These are phyloP conservation scores for Chrysolina oricalcia DNA, from an alignment of 2,888 invertebrate species.

Conservation along the genomic window DNA sequence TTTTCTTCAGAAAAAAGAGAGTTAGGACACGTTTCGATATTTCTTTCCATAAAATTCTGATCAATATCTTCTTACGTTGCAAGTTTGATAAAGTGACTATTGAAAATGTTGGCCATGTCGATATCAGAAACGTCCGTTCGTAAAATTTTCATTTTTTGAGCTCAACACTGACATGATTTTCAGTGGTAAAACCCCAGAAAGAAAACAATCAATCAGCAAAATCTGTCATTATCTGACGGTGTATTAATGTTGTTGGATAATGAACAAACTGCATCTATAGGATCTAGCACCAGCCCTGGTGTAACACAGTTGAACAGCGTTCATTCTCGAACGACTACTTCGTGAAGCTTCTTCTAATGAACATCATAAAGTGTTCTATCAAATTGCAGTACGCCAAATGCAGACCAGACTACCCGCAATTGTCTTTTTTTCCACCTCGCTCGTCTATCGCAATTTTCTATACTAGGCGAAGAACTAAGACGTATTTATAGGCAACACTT, in stretches of 20 bases:
- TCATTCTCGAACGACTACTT: slow-evolving; percentile 56
- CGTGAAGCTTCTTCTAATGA: slow-evolving; percentile 64
- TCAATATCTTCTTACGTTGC: too few species aligned
- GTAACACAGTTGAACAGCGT: slow-evolving; percentile 64
- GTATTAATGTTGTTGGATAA: background rate
- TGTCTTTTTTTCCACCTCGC: slow-evolving; percentile 49
- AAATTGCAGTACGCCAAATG: slow-evolving; percentile 57
- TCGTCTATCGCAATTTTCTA: slow-evolving; percentile 51
- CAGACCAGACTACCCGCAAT: slow-evolving; percentile 51
- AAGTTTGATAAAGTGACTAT: too few species aligned
- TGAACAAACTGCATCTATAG: background rate
- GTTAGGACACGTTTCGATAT: too few species aligned
- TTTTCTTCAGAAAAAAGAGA: too few species aligned
- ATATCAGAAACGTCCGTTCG: too few species aligned
- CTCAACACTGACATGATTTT: too few species aligned
- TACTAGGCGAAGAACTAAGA: slow-evolving; percentile 47
- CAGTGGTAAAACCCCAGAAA: background rate
- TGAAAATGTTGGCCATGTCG: too few species aligned
- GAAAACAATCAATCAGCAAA: background rate
- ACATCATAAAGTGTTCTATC: slow-evolving; percentile 64
- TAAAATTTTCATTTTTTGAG: too few species aligned
- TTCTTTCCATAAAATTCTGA: too few species aligned
- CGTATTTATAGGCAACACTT: slow-evolving; percentile 49
- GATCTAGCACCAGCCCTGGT: slow-evolving; percentile 28
- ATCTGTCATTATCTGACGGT: too few species aligned